phyloP scores from a whole-genome alignment of 1,140 invertebrate genomes.

The Tetragnatha versicolor region DNA sequence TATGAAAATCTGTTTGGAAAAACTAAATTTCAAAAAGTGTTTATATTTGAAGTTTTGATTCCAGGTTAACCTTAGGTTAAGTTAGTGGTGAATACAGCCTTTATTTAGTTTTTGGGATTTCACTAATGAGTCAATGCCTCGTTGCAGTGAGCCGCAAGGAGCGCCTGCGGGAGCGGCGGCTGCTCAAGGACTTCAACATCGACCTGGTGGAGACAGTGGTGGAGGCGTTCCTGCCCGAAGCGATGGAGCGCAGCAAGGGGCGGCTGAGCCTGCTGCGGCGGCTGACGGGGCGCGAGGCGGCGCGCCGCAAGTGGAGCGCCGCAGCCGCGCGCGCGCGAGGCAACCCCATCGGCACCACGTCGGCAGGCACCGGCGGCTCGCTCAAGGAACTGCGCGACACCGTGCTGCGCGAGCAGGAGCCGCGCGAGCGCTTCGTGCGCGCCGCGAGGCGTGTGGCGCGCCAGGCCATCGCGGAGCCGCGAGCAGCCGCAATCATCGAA shows the following conservation, averaged over 20 bases:
- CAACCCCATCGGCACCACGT: slow-evolving; percentile 40
- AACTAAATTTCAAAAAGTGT: too few species aligned
- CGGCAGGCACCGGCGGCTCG: background rate
- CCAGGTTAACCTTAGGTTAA: too few species aligned
- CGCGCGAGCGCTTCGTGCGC: slow-evolving; percentile 17
- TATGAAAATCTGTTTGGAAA: too few species aligned
- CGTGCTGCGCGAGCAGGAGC: slow-evolving; percentile 45
- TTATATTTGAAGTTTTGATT: too few species aligned
- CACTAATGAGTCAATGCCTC: too few species aligned
- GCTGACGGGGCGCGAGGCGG: slow-evolving; percentile 31
- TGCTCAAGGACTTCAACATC: slow-evolving; percentile 89
- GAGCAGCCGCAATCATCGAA: too few species aligned
- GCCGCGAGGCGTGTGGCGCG: slow-evolving; percentile 16
- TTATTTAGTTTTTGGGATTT: too few species aligned
- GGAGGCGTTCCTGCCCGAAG: slow-evolving; percentile 32
- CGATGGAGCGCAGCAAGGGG: background rate
- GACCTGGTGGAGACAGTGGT: slow-evolving; percentile 74
- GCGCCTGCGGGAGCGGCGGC: slow-evolving; percentile 80
- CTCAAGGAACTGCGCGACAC: slow-evolving; percentile 41
- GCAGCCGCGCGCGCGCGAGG: slow-evolving; percentile 22
- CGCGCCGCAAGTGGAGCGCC: slow-evolving; percentile 84
- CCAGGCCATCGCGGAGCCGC: too few species aligned
- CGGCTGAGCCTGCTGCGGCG: slow-evolving; percentile 37
- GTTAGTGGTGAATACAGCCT: too few species aligned
- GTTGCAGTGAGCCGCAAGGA: slow-evolving; percentile 81